A percentile compares a stretch with the other conserved stretches of the same genome.
phyloP scores from a whole-genome alignment of 2,888 invertebrate species.

The Penaeus monodon region DNA sequence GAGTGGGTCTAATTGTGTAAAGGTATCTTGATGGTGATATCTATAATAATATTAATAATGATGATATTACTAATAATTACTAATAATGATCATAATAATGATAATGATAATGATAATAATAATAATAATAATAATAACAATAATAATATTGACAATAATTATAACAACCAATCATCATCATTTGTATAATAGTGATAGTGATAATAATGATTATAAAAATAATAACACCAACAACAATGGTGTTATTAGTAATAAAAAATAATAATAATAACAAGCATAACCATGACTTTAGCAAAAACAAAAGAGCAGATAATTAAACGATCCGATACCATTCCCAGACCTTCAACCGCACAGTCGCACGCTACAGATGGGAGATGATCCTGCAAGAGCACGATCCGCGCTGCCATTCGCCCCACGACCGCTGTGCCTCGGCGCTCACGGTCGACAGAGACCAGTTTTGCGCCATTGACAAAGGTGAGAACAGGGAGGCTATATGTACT shows the following conservation, averaged over 20 bases:
- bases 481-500: not conserved
- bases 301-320: not conserved
- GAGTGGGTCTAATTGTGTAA: too few relatives aligned
- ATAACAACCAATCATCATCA: not conserved
- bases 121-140: not conserved
- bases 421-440: constrained; percentile 2
- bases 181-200: not conserved
- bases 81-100: too few relatives aligned
- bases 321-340: constrained; percentile 18
- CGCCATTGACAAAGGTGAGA: constrained; percentile 28
- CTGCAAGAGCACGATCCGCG: constrained; percentile 17
- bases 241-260: too few relatives aligned
- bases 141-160: too few relatives aligned
- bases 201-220: not conserved
- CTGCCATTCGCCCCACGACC: constrained; percentile 22
- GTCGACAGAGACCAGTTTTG: constrained; percentile 33
- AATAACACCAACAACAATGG: not conserved
- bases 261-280: too few relatives aligned
- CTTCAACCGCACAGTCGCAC: constrained; percentile 28
- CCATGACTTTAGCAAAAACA: too few relatives aligned
- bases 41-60: too few relatives aligned
- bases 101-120: not conserved
- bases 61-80: too few relatives aligned
- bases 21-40: not conserved
- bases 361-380: constrained; percentile 31